Evolutionary conservation across 2,797 vertebrate species (phyloP).

Genomic region (Sebastes ruberrimus): DNA sequence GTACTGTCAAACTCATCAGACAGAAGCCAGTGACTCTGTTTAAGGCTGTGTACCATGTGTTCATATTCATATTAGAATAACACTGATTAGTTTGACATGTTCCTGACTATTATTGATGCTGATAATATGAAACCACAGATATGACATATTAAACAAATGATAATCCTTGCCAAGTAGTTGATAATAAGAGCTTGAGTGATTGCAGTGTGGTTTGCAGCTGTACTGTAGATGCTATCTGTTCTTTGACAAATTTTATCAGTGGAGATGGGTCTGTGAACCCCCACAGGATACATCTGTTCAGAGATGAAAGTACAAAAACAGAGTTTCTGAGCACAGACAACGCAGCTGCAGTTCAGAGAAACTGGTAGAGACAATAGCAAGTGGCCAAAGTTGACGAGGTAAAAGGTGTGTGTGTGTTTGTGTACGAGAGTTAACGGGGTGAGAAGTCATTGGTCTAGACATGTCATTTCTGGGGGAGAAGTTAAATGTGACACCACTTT

Average conservation of each 20-base stretch:
- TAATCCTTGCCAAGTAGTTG: not conserved
- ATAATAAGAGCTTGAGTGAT: not conserved
- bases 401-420: slow-evolving; percentile 19
- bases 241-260: not conserved
- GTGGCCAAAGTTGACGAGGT: slow-evolving; percentile 25
- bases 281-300: slow-evolving; percentile 30
- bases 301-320: not conserved
- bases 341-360: not conserved
- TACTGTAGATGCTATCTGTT: not conserved
- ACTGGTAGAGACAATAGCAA: not conserved
- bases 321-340: not conserved
- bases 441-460: slow-evolving; percentile 28
- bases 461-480: not conserved
- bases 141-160: not conserved
- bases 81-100: not conserved
- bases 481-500: not conserved
- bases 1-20: not conserved
- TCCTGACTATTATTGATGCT: not conserved
- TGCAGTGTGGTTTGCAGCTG: not conserved
- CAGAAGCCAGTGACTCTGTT: not conserved
- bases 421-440: slow-evolving; percentile 5
- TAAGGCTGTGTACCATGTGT: not conserved
- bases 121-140: not conserved
- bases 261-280: not conserved
- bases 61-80: not conserved